Base-by-base conservation (phyloP, 2,888 invertebrate species). In the Ditula angustiorana region DNA sequence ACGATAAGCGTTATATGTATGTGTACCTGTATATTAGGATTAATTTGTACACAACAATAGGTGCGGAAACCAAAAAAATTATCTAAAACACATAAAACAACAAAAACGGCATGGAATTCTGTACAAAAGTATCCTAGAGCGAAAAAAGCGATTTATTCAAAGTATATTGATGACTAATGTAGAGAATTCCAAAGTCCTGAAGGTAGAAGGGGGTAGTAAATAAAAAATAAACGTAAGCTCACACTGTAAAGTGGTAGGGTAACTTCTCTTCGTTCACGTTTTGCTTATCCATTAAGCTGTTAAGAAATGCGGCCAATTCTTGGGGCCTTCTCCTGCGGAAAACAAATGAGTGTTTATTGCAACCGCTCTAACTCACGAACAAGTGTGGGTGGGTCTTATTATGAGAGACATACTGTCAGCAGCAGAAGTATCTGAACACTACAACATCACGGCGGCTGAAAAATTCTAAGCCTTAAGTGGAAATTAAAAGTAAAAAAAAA, bases 201-300 rank as follows among this genome's bases (percentile, higher is more conserved):
- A 69, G 53, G 72, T 66, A 64, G 70, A 69, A 67, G 70, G 71
- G 67, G 71, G 71, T 53, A 64, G 41, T 68, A 79, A 81, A 76
- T 70, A 74, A 83, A 86, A 84, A 76, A 80, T 85, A 85, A 86
- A 85, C 76, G 77, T 77, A 87, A 85, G 88, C 93, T 93, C 93
- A 93, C 93, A 92, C 92, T 91, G 93, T 88, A 93, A 93, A 93
- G 91, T 92, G 90, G 93, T 93, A 93, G 85, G 86, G 90, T 90
- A 93, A 91, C 84, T 90, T 91, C 89, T 91, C 92, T 76, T 88
- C 88, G 71, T 82, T 78, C 81, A 81, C 79, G 84, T 78, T 83
- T 84, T 82, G 82, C 78, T 82, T 86, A 88, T 80, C 87, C 92
- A 92, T 88, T 85, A 92, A 82, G 83, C 78, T 83, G 90, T 93